Evolutionary conservation across 1,140 invertebrate genomes (phyloP).

Genomic region (Trichonephila clavipes): DNA sequence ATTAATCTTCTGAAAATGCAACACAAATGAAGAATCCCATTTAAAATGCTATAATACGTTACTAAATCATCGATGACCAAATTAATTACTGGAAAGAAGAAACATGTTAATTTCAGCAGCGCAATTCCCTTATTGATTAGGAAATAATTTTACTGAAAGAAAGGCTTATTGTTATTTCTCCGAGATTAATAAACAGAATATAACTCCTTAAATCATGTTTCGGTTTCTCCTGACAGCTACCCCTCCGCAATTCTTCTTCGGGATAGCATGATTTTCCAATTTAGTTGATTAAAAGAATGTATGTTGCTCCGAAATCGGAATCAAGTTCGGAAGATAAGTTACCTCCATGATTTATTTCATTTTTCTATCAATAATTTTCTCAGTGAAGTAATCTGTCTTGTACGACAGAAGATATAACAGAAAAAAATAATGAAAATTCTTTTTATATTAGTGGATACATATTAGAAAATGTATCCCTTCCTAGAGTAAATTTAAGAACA

Average conservation of each 20-base stretch:
- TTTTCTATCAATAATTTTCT: not conserved
- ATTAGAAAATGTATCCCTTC: no score
- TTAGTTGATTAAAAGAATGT: constrained; percentile 5
- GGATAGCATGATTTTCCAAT: constrained; percentile 2
- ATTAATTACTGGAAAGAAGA: no score
- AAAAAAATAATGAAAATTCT: no score
- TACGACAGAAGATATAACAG: not conserved
- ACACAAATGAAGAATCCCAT: no score
- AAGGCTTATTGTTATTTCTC: not conserved
- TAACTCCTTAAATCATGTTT: not conserved
- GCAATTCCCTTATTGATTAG: no score
- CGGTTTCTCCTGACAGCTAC: not conserved
- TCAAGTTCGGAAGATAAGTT: not conserved
- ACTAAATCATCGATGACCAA: no score
- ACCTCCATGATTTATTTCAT: not conserved
- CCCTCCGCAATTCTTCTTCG: not conserved
- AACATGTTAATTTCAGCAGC: no score
- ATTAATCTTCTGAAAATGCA: no score
- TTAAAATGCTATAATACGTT: no score
- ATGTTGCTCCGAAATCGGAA: not conserved
- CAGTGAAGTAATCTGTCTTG: not conserved
- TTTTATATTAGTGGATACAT: no score
- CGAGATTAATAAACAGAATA: not conserved
- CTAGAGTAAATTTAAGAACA: no score
- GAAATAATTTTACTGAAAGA: no score